Base-by-base conservation (phyloP, 2,888 invertebrate species). In the Drosophila borborema region DNA sequence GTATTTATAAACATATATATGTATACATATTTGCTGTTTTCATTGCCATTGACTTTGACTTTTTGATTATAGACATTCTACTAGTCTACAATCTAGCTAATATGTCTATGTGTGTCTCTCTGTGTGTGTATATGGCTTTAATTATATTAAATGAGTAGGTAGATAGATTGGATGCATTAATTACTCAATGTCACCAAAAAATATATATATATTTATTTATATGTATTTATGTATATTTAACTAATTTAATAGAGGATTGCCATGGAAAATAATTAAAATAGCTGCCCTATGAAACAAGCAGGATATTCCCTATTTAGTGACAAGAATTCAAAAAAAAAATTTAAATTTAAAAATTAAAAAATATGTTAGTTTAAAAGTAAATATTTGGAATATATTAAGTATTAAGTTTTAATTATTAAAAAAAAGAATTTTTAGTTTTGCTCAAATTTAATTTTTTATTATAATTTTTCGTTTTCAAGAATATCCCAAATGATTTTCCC, bases 1-100 rank as follows among this genome's bases (percentile, higher is more conserved):
- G 20, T 20, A 20, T 20, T 20, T 20, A 31, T 23, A 20, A 16
- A 31, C 43, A 16, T n/a, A 2, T 23, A 16, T 28, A 23, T 8
- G 23, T n/a, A 41, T 34, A 34, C 14, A 23, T 43, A 7, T 45
- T 45, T 23, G 38, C 40, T 49, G 14, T 43, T 41, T 72, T 53
- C 53, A 67, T 56, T 73, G 64, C 54, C 76, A 76, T 76, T 77
- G 79, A 74, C 74, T 59, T 74, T 79, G 79, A 63, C 49, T 56
- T 65, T 65, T 63, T 72, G 46, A 56, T 77, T 55, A 49, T 63
- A 67, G 72, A 55, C 59, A 53, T 60, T 68, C 69, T 48, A 23
- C 12, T 16, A 34, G 34, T 55, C 68, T 46, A 55, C 67, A 67
- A 36, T 67, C 51, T 36, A 53, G 61, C 46, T 43, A 41, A 41